A percentile compares a stretch with the other conserved stretches of the same genome.
phyloP scores from a whole-genome alignment of 1,140 invertebrate genomes.

The Drosophila novamexicana region DNA sequence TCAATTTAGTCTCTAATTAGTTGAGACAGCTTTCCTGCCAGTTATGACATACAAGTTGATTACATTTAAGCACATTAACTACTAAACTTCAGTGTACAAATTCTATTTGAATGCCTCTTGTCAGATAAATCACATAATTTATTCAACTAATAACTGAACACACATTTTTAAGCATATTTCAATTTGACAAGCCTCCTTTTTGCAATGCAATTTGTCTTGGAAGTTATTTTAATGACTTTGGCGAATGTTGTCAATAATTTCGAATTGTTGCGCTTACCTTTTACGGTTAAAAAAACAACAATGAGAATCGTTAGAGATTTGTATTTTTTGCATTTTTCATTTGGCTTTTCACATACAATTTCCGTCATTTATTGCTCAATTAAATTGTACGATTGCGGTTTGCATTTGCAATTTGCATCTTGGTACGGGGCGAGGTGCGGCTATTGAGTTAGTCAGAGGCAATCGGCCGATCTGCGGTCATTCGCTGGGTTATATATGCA shows the following conservation, averaged over 20 bases:
- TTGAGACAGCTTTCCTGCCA: too few species aligned
- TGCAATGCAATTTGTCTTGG: slow-evolving; percentile 53
- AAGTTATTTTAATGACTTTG: slow-evolving; percentile 65
- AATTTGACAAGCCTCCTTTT: slow-evolving; percentile 33
- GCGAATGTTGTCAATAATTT: slow-evolving; percentile 49
- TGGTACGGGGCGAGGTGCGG: slow-evolving; percentile 12
- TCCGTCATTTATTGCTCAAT: slow-evolving; percentile 80
- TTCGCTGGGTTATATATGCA: slow-evolving; percentile 16
- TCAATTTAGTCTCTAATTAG: too few species aligned
- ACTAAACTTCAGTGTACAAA: neutral
- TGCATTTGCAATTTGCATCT: slow-evolving; percentile 49
- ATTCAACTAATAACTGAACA: slow-evolving; percentile 4
- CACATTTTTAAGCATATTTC: slow-evolving; percentile 6
- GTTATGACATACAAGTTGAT: neutral
- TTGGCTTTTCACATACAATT: slow-evolving; percentile 39
- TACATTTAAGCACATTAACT: neutral
- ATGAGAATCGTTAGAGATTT: slow-evolving; percentile 30
- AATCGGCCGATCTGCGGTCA: slow-evolving; percentile 44
- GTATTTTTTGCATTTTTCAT: slow-evolving; percentile 4
- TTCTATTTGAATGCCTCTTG: neutral
- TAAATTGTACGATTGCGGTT: slow-evolving; percentile 66
- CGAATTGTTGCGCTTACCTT: slow-evolving; percentile 12
- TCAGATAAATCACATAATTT: slow-evolving; percentile 7
- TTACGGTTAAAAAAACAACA: slow-evolving; percentile 3
- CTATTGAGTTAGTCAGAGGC: slow-evolving; percentile 32